These are phyloP conservation scores for Danio jaintianensis DNA, from an alignment of 2,797 vertebrate genomes.

Conservation along the genomic window DNA sequence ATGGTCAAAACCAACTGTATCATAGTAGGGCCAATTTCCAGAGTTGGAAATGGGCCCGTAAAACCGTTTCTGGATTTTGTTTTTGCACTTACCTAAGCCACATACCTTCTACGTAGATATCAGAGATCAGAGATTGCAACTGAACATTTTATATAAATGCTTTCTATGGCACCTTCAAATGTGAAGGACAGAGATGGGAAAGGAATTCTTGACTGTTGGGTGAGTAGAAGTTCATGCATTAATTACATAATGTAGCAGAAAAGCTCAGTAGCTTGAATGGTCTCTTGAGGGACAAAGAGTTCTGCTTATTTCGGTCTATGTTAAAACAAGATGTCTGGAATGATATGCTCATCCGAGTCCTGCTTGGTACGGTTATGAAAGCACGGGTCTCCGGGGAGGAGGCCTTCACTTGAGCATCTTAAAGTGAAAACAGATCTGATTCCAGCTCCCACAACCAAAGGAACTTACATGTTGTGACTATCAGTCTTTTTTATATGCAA, in stretches of 20 bases:
- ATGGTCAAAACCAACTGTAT: too few relatives aligned
- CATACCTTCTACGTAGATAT: too few relatives aligned
- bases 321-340: slow-evolving; percentile 68
- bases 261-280: slow-evolving; percentile 40
- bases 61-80: too few relatives aligned
- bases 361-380: slow-evolving; percentile 75
- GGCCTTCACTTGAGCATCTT: slow-evolving; percentile 1
- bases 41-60: too few relatives aligned
- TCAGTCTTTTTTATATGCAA: background rate
- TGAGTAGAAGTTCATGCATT: slow-evolving; percentile 36
- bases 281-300: slow-evolving; percentile 44
- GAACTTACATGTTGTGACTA: slow-evolving; percentile 52
- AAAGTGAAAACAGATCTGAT: background rate
- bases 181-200: background rate
- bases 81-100: too few relatives aligned
- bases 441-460: slow-evolving; percentile 63
- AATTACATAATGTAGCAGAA: slow-evolving; percentile 50
- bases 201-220: slow-evolving; percentile 21
- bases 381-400: slow-evolving; percentile 61
- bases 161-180: too few relatives aligned
- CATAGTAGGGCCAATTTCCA: too few relatives aligned
- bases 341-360: slow-evolving; percentile 73
- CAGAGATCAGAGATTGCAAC: too few relatives aligned
- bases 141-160: too few relatives aligned
- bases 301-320: slow-evolving; percentile 65